Percentiles rank a stretch among this genome's conserved stretches.
Evolutionary conservation across 2,797 vertebrate genomes (phyloP).

Genomic region (Aplochiton taeniatus): DNA sequence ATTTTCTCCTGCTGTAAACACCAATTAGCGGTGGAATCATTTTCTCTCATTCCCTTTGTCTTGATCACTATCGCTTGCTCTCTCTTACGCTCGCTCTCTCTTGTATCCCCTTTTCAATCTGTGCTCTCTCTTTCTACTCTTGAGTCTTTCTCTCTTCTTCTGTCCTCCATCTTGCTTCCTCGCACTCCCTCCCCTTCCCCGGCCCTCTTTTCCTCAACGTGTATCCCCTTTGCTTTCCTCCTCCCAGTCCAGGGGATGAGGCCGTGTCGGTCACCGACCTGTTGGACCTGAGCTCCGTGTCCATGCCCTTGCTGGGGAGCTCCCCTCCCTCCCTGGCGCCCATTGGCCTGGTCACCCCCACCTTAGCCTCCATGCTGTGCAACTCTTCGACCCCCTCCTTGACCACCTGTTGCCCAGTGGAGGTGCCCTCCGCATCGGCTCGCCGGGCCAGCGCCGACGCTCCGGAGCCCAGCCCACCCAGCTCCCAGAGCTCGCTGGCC

Average conservation of each 20-base stretch:
- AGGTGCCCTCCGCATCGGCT: constrained; percentile 69
- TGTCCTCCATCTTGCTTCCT: not conserved
- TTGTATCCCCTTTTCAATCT: not conserved
- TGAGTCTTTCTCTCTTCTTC: not conserved
- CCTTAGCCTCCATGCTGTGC: constrained; percentile 55
- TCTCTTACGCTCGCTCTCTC: constrained; percentile 6
- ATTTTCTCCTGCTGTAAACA: not conserved
- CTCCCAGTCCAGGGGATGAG: constrained; percentile 80
- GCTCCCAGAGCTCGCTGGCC: constrained; percentile 53
- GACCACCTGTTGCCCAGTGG: constrained; percentile 63
- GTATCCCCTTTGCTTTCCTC: too few relatives aligned
- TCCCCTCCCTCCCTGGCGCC: constrained; percentile 63
- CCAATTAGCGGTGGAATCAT: not conserved
- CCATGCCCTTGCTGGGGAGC: constrained; percentile 63
- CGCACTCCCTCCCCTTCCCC: constrained; percentile 1
- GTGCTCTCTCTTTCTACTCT: not conserved
- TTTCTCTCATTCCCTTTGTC: constrained; percentile 3
- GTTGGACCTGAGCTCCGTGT: constrained; percentile 80
- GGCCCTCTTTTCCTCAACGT: not conserved
- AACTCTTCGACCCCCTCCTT: constrained; percentile 59
- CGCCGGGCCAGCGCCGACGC: constrained; percentile 54
- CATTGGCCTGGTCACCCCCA: constrained; percentile 41
- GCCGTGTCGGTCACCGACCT: constrained; percentile 79
- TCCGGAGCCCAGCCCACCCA: constrained; percentile 72
- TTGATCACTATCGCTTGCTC: not conserved